phyloP scores from a whole-genome alignment of 2,797 vertebrate species.

The Myoxocephalus aenaeus region DNA sequence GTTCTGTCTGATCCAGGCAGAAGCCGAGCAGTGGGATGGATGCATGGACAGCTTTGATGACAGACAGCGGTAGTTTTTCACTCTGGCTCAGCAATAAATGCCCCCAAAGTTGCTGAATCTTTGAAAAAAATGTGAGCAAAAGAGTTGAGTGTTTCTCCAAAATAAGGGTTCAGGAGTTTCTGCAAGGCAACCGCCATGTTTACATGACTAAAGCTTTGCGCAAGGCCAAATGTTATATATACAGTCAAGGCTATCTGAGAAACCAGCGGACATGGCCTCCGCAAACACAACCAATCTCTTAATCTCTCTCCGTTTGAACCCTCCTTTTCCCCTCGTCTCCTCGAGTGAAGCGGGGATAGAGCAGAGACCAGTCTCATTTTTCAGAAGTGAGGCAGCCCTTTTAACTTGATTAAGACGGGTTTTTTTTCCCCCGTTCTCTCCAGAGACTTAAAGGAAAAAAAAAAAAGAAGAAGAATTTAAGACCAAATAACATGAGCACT shows the following conservation, averaged over 20 bases:
- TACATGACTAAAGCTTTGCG: conserved; percentile 76
- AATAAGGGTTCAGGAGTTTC: conserved; percentile 73
- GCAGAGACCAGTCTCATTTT: conserved; percentile 74
- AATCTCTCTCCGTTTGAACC: conserved; percentile 81
- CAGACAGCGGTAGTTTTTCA: conserved; percentile 60
- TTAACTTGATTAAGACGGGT: conserved; percentile 80
- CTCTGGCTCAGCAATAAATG: conserved; percentile 64
- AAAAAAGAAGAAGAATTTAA: conserved; percentile 55
- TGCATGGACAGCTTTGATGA: conserved; percentile 65
- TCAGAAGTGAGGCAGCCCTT: conserved; percentile 75
- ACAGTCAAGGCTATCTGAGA: conserved; percentile 82
- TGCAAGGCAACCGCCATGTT: conserved; percentile 79
- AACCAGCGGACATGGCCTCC: conserved; percentile 80
- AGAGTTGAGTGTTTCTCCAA: conserved; percentile 61
- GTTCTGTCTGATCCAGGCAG: conserved; percentile 58
- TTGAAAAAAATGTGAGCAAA: conserved; percentile 35
- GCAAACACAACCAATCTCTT: conserved; percentile 84
- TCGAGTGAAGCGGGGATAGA: conserved; percentile 56
- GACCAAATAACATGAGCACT: conserved; percentile 83
- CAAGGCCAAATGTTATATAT: conserved; percentile 84
- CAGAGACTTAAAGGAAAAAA: conserved; percentile 67
- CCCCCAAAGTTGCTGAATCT: conserved; percentile 52
- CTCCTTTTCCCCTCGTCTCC: conserved; percentile 57
- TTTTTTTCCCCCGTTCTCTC: conserved; percentile 59
- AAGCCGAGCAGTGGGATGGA: conserved; percentile 46